Conservation (phyloP, 2,113 vertebrate species). For the Bostrychus sinensis region DNA sequence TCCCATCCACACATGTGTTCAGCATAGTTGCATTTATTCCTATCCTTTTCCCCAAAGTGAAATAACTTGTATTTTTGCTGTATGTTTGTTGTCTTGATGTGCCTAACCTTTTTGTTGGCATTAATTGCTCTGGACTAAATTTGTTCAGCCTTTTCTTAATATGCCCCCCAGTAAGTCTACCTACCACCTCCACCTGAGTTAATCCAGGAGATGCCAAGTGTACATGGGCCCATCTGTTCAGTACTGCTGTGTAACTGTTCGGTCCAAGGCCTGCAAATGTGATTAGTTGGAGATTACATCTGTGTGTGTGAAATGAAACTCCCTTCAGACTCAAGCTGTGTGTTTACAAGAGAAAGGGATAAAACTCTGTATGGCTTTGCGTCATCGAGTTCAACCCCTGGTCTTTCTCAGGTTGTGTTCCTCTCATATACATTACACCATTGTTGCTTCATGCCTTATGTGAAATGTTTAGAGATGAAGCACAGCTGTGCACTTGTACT, state of each 20-base stretch:
- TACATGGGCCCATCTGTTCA: conserved; percentile 66
- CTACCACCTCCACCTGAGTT: conserved; percentile 43
- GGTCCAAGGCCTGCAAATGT: conserved; percentile 64
- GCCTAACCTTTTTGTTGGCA: too few relatives aligned
- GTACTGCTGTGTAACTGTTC: conserved; percentile 48
- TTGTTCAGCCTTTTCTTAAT: conserved; percentile 14
- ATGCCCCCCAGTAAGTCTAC: conserved; percentile 20
- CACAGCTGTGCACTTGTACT: background rate
- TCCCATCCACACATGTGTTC: too few relatives aligned
- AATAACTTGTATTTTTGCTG: too few relatives aligned
- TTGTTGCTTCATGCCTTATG: conserved; percentile 10
- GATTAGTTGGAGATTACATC: conserved; percentile 75
- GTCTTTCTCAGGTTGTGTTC: conserved; percentile 48
- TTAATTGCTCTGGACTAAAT: background rate
- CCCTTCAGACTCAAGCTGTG: conserved; percentile 36
- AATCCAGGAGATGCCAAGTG: conserved; percentile 56
- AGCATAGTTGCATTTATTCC: background rate
- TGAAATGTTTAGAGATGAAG: conserved; percentile 11
- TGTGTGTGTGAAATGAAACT: conserved; percentile 61
- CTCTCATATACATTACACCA: conserved; percentile 38
- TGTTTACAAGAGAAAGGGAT: conserved; percentile 59
- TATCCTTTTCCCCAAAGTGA: too few relatives aligned
- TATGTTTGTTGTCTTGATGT: too few relatives aligned
- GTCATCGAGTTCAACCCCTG: conserved; percentile 41
- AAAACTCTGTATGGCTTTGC: conserved; percentile 34